Evolutionary conservation across 2,888 invertebrate genomes (phyloP), one percentile per base, ranked within the genome.

Genomic region (Tridacna gigas): DNA sequence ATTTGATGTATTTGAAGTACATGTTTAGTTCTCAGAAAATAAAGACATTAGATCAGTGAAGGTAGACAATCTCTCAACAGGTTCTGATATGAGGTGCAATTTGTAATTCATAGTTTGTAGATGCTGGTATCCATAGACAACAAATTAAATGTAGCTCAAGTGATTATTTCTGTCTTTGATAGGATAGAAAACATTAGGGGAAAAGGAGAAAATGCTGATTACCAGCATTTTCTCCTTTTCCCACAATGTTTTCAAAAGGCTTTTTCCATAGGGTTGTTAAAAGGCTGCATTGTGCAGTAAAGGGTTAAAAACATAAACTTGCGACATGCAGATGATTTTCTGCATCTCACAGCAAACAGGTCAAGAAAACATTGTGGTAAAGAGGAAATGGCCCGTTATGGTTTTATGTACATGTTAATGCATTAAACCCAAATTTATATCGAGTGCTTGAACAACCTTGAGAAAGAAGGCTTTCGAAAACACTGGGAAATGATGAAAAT

Each of bases 1-100:
- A 63, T 63, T 63, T 63, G 12, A 63, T 15, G 63, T 63, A 63
- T 63, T 63, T n/a, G n/a, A n/a, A n/a, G n/a, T n/a, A n/a, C n/a
- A n/a, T n/a, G n/a, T n/a, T n/a, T n/a, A n/a, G n/a, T 63, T 63
- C 63, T 15, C n/a, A n/a, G 9, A n/a, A 11, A 15, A n/a, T 12
- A 22, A 12, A 63, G 11, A 22, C n/a, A n/a, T 12, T 63, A 15
- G 13, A 63, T 15, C 11, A 11, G 63, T 12, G 22, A 63, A 63
- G n/a, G 22, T 11, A 22, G 63, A 9, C 9, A 11, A 22, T 9
- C 63, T 63, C n/a, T 63, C 22, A 22, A 15, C 63, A n/a, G n/a
- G n/a, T n/a, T n/a, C n/a, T 63, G 63, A 63, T 11, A 63, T 63
- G 9, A 11, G 63, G n/a, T 63, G 63, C 63, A 63, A 63, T 63